These are phyloP conservation scores for Arizona elegans DNA, from an alignment of 2,113 vertebrate species.

Conservation along the genomic window DNA sequence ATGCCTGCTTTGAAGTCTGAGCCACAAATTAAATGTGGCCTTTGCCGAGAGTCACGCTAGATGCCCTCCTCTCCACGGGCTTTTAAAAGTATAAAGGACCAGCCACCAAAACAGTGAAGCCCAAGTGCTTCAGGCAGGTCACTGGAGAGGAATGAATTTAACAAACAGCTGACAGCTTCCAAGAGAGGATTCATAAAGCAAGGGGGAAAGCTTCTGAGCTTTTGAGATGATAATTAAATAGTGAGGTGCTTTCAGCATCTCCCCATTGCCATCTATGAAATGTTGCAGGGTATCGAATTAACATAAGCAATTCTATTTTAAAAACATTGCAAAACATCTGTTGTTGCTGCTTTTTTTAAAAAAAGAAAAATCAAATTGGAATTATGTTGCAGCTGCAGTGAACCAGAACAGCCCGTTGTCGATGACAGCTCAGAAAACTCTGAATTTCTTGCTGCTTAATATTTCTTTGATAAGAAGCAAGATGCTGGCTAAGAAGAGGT, in stretches of 20 bases:
- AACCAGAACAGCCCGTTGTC: background rate
- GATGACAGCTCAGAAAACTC: background rate
- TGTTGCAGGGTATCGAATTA: background rate
- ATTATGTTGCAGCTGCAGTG: background rate
- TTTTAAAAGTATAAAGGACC: background rate
- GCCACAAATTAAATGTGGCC: background rate
- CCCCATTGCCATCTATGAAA: background rate
- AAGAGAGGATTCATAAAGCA: background rate
- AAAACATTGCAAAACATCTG: constrained; percentile 4
- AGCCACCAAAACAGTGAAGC: background rate
- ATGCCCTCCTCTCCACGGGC: background rate
- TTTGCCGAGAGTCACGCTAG: background rate
- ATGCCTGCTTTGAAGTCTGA: background rate
- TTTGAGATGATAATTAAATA: background rate
- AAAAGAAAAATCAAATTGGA: background rate
- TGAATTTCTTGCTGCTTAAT: background rate
- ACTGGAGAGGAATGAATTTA: background rate
- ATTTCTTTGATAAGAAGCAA: background rate
- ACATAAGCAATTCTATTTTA: background rate
- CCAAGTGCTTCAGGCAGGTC: background rate
- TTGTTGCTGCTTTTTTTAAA: background rate
- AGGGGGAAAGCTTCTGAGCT: too few species aligned
- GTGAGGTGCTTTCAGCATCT: too few species aligned
- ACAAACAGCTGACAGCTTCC: background rate
- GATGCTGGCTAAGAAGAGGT: rapidly evolving